Evolutionary conservation across 1,140 invertebrate genomes (phyloP).

Genomic region (Pseudomyrmex dendroicus): DNA sequence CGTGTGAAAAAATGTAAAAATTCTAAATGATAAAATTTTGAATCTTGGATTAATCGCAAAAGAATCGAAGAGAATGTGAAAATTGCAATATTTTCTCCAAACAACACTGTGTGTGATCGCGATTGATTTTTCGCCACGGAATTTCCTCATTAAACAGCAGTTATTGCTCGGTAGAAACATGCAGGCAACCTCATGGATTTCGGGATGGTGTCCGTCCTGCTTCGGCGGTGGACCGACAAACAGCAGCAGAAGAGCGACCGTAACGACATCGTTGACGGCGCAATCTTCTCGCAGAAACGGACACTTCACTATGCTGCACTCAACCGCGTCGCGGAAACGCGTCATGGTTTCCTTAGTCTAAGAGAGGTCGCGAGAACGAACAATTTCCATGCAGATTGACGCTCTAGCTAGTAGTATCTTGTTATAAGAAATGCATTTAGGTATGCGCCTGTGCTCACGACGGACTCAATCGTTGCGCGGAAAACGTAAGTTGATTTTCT

Average conservation of each 20-base stretch:
- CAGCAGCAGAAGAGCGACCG: slow-evolving; percentile 80
- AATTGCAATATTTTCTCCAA: too few relatives aligned
- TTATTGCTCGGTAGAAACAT: slow-evolving; percentile 77
- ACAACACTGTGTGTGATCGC: neutral
- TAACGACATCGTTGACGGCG: slow-evolving; percentile 82
- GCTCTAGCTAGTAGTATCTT: neutral
- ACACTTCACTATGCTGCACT: slow-evolving; percentile 78
- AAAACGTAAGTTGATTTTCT: neutral
- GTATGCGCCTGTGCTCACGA: neutral
- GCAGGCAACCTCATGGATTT: slow-evolving; percentile 82
- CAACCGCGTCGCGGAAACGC: slow-evolving; percentile 79
- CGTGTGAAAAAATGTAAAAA: neutral
- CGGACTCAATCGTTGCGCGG: neutral
- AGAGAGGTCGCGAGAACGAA: neutral
- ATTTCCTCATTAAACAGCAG: slow-evolving; percentile 36
- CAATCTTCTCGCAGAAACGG: slow-evolving; percentile 81
- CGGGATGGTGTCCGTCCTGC: slow-evolving; percentile 80
- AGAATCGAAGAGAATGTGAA: too few relatives aligned
- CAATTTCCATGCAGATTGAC: slow-evolving; percentile 10
- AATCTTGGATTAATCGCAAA: too few relatives aligned
- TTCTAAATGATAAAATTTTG: neutral
- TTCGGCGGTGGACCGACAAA: slow-evolving; percentile 75
- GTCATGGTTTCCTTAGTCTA: slow-evolving; percentile 83
- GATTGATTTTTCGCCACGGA: neutral
- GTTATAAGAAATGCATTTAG: neutral